Evolutionary conservation across 2,888 invertebrate genomes (phyloP).

Genomic region (Sabatieria punctata): DNA sequence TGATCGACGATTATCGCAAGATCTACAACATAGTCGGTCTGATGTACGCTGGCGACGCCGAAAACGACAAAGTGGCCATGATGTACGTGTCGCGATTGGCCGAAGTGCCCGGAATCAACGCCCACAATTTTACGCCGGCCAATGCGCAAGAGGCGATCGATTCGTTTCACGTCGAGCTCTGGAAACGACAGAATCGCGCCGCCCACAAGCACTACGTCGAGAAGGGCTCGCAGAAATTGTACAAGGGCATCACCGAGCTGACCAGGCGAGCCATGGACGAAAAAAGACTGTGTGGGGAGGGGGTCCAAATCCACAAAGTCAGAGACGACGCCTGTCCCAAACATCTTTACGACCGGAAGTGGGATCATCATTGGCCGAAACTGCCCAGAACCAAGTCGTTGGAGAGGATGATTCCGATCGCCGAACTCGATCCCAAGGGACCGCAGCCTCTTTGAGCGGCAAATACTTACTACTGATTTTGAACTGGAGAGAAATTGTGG

Average conservation of each 20-base stretch:
- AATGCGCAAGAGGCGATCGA: conserved; percentile 7
- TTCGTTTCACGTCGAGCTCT: background rate
- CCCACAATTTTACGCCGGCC: conserved; percentile 7
- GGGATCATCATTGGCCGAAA: too few relatives aligned
- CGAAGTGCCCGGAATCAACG: conserved; percentile 1
- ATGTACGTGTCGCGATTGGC: background rate
- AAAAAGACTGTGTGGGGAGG: background rate
- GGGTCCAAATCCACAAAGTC: background rate
- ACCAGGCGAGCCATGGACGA: background rate
- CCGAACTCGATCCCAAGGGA: too few relatives aligned
- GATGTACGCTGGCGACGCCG: conserved; percentile 6
- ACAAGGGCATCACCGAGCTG: conserved; percentile 3
- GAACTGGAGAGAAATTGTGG: too few relatives aligned
- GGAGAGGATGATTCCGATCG: too few relatives aligned
- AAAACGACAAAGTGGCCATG: conserved; percentile 6
- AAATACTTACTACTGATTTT: too few relatives aligned
- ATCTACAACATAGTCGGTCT: conserved; percentile 7
- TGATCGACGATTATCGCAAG: background rate
- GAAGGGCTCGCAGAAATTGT: background rate
- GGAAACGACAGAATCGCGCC: background rate
- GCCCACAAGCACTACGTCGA: conserved; percentile 1
- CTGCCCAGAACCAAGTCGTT: too few relatives aligned
- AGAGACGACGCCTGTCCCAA: conserved; percentile 1
- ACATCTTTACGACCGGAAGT: background rate
- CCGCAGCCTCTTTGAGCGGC: too few relatives aligned